phyloP scores from a whole-genome alignment of 2,797 vertebrate species.

The Pagetopsis macropterus region DNA sequence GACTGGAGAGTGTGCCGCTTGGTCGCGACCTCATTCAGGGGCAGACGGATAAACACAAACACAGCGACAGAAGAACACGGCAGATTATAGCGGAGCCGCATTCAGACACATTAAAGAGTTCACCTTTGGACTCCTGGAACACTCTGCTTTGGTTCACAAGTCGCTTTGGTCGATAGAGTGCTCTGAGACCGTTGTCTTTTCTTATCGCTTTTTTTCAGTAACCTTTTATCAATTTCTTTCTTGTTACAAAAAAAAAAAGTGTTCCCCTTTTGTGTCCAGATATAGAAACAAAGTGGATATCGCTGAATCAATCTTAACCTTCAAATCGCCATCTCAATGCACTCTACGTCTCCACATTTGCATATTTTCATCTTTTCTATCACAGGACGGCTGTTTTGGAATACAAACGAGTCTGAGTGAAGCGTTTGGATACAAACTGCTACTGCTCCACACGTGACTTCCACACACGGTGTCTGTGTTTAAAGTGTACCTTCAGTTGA shows the following conservation, averaged over 20 bases:
- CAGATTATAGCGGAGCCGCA: constrained; percentile 6
- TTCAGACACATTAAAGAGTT: constrained; percentile 41
- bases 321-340: constrained; percentile 69
- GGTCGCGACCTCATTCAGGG: neutral
- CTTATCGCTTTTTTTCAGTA: constrained; percentile 42
- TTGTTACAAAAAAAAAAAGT: constrained; percentile 24
- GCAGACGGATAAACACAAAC: constrained; percentile 29
- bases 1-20: no score
- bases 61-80: constrained; percentile 20
- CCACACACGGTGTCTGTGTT: constrained; percentile 39
- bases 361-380: constrained; percentile 77
- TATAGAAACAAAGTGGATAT: constrained; percentile 58
- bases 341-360: constrained; percentile 57
- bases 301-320: constrained; percentile 71
- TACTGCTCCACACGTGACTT: constrained; percentile 45
- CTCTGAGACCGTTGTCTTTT: constrained; percentile 45
- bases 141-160: constrained; percentile 20
- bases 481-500: constrained; percentile 31
- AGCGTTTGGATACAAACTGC: constrained; percentile 36
- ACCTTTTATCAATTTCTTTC: constrained; percentile 61
- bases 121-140: constrained; percentile 30
- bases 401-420: constrained; percentile 58
- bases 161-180: constrained; percentile 30
- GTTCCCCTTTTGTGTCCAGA: constrained; percentile 18
- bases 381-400: constrained; percentile 63